Evolutionary conservation across 35 echinoderm and acorn worm species (phyloP), one percentile per base, ranked within the genome.

Genomic region (Eucidaris tribuloides): DNA sequence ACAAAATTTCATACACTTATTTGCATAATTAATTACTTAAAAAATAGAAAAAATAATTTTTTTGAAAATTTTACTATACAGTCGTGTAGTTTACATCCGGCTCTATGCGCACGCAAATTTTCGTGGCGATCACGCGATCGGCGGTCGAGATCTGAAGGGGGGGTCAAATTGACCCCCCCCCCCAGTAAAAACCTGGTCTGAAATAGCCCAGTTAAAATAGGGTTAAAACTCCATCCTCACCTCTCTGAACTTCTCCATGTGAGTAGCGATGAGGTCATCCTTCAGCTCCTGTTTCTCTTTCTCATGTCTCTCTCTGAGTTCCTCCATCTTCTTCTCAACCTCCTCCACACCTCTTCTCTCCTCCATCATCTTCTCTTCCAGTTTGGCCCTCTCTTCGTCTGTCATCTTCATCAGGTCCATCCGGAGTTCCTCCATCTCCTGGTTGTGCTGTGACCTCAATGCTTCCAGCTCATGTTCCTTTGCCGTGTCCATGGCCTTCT

Each of bases 201-300:
- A n/a, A n/a, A n/a, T n/a, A n/a, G n/a, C n/a, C n/a, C n/a, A n/a
- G n/a, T n/a, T n/a, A n/a, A n/a, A n/a, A n/a, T n/a, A n/a, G n/a
- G n/a, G n/a, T n/a, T n/a, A n/a, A n/a, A n/a, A n/a, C n/a, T n/a
- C n/a, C n/a, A n/a, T 15, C 11, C 68, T 36, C 37, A 74, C 68
- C 65, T 90, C 49, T 50, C 78, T 84, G 79, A 99, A 93, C 83
- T 93, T 93, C 42, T 87, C 86, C 91, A 93, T 90, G 87, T 99
- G 96, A 25, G 24, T 32, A 27, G 70, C 65, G 13, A 89, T 89
- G 20, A 99, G 65, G 28, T 93, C 90, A 34, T 92, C 94, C 54
- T 82, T 89, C 1, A 93, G 37, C 74, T 66, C 33, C 5, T 76
- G 61, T 27, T 84, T 78, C 48, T 91, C 88, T 19, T 72, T 65